Evolutionary conservation across 2,888 invertebrate genomes (phyloP).

Genomic region (Frankliniella fusca): DNA sequence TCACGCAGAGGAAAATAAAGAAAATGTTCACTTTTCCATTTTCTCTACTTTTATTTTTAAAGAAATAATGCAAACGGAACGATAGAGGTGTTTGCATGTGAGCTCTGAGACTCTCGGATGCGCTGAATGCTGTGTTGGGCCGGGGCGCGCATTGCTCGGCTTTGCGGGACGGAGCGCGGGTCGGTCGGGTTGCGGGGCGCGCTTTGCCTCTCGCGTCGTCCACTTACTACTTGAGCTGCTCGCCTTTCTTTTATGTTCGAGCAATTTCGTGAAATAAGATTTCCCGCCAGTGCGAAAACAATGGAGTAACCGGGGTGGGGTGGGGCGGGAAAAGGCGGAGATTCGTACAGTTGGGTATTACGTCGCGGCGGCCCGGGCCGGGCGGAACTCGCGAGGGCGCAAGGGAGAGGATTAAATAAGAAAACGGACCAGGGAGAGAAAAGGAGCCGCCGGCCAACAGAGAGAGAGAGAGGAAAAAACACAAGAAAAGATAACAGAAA

Average conservation of each 20-base stretch:
- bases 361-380: background rate
- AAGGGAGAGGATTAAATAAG: background rate
- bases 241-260: constrained; percentile 10
- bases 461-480: background rate
- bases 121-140: background rate
- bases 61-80: background rate
- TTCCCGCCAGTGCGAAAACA: constrained; percentile 15
- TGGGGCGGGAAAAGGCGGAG: background rate
- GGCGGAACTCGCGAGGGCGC: constrained; percentile 10
- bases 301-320: background rate
- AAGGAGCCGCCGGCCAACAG: background rate
- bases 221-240: background rate
- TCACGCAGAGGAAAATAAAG: too few species aligned
- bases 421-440: background rate
- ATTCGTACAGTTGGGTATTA: background rate
- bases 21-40: too few species aligned
- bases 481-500: background rate
- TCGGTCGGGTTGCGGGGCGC: background rate
- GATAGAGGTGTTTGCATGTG: background rate
- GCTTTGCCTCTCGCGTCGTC: background rate
- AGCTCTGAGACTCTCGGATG: too few species aligned
- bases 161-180: background rate
- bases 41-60: too few species aligned
- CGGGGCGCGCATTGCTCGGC: background rate
- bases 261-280: constrained; percentile 24